Base-by-base conservation (phyloP, 2,113 vertebrate species). In the Ibidorhyncha struthersii region DNA sequence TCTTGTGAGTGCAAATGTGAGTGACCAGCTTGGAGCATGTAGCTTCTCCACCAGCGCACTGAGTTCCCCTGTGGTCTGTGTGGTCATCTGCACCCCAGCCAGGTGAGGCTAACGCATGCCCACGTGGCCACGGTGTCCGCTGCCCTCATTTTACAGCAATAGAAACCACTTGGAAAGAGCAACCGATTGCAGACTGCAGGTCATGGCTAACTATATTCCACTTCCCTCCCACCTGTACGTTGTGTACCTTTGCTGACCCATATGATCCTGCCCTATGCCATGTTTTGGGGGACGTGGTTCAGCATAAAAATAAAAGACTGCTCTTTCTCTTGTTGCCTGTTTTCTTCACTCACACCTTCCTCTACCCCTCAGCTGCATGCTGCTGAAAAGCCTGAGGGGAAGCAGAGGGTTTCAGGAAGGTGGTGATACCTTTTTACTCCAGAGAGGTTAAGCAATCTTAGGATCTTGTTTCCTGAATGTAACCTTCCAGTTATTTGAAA, bases 91-190 rank as follows among this genome's bases (percentile, higher is more conserved):
- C 6, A 30, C 13, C 40, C 25, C 0, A 1, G 50, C 30, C 30
- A 45, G 45, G 34, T 21, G 15, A 71, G 20, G 32, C 14, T 76
- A 38, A 56, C 2, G 1, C 50, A 23, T 10, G 21, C 8, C 19
- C 56, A 20, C 2, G 4, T 1, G 6, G 47, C 11, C 52, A 50
- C 0, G 0, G 10, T 15, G 23, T 34, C 41, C 66, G n/a, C 58
- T 50, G 50, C 36, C 21, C 36, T 66, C 14, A 6, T 55, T 65
- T 66, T 66, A 61, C 29, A 56, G 38, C 45, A 55, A n/a, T 6
- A 58, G 25, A 71, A 77, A 88, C 32, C 50, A 45, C 26, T 34
- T 73, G 71, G 43, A 52, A 89, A 52, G 15, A 67, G 29, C 14
- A 58, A 19, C 15, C 32, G 21, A 22, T 59, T 38, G 59, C 52